phyloP scores from a whole-genome alignment of 92 coral and sea anemone genomes.

The Phenganax marumi region DNA sequence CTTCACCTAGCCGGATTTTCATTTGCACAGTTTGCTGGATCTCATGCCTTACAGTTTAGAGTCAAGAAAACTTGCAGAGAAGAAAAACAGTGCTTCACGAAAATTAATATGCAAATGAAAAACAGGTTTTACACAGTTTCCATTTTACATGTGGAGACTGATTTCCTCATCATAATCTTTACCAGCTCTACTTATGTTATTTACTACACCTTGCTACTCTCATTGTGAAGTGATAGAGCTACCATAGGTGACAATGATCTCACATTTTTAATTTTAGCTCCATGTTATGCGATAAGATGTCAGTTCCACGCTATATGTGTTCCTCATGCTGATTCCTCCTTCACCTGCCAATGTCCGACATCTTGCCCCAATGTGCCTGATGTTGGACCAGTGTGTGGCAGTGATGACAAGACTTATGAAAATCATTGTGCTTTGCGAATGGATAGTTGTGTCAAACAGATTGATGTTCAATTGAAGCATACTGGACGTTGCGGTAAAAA shows the following conservation, averaged over 20 bases:
- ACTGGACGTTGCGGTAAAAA: slow-evolving; percentile 37
- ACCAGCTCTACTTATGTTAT: too few species aligned
- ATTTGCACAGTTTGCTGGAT: too few species aligned
- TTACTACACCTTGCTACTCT: too few species aligned
- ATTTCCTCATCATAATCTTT: too few species aligned
- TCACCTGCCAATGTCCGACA: slow-evolving; percentile 42
- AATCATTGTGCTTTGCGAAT: slow-evolving; percentile 31
- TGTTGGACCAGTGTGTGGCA: slow-evolving; percentile 40
- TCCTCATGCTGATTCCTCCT: slow-evolving; percentile 32
- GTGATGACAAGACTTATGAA: slow-evolving; percentile 15
- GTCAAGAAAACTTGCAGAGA: too few species aligned
- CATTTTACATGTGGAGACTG: too few species aligned
- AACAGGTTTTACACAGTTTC: too few species aligned
- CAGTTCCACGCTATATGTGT: slow-evolving; percentile 21
- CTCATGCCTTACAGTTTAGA: too few species aligned
- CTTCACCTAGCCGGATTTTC: neutral
- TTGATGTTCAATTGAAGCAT: slow-evolving; percentile 13
- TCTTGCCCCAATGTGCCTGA: slow-evolving; percentile 32
- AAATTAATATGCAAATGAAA: too few species aligned
- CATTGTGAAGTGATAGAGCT: too few species aligned
- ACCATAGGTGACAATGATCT: neutral
- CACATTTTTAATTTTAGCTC: slow-evolving; percentile 1
- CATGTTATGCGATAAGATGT: slow-evolving; percentile 30
- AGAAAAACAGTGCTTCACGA: too few species aligned
- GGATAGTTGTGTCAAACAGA: slow-evolving; percentile 9